Evolutionary conservation across 2,113 vertebrate species (phyloP).

Genomic region (Poeciliopsis occidentalis): DNA sequence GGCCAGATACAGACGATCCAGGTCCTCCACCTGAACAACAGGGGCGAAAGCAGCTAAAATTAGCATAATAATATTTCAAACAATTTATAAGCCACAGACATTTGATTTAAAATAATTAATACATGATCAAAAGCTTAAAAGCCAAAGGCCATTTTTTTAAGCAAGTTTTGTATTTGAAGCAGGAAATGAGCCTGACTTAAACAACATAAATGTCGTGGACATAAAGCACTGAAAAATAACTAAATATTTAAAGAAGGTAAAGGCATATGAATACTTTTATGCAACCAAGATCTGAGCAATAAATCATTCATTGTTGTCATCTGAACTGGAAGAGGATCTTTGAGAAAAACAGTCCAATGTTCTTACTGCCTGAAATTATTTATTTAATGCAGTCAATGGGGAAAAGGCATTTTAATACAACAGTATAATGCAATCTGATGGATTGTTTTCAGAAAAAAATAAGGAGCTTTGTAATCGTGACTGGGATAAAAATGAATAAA

Average conservation of each 20-base stretch:
- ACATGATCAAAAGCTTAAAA: background rate
- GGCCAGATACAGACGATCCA: conserved; percentile 78
- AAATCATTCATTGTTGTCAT: conserved; percentile 15
- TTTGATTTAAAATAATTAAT: background rate
- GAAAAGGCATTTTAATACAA: background rate
- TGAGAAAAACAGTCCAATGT: background rate
- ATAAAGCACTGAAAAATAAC: background rate
- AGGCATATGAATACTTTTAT: conserved; percentile 25
- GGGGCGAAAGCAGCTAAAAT: background rate
- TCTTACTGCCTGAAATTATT: background rate
- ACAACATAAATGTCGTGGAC: conserved; percentile 6
- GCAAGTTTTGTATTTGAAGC: background rate
- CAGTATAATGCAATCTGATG: background rate
- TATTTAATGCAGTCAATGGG: background rate
- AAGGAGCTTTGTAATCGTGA: conserved; percentile 13
- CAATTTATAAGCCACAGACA: background rate
- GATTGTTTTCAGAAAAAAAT: conserved; percentile 8
- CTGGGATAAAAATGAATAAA: conserved; percentile 31
- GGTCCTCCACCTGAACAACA: conserved; percentile 72
- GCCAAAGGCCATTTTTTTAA: background rate
- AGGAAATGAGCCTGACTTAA: background rate
- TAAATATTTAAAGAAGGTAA: conserved; percentile 19
- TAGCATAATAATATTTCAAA: background rate
- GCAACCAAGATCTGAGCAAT: background rate
- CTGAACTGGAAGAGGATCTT: background rate